phyloP scores from a whole-genome alignment of 2,888 invertebrate species.

The Cartodere bifasciata region DNA sequence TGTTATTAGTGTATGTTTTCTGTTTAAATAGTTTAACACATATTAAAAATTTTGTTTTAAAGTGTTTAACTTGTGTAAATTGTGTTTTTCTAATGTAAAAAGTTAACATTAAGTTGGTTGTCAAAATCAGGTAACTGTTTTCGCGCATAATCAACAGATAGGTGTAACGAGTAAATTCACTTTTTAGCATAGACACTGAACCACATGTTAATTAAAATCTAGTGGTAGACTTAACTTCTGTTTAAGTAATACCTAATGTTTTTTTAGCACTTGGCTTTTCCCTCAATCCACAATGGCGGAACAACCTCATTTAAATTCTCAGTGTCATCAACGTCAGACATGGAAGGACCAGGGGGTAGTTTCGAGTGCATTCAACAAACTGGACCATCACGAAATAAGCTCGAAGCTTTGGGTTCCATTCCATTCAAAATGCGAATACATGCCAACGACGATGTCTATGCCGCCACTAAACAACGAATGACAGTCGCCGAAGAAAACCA shows the following conservation, averaged over 20 bases:
- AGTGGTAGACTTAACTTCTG: too few species aligned
- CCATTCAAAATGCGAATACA: conserved; percentile 82
- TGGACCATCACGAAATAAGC: conserved; percentile 38
- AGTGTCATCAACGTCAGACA: conserved; percentile 66
- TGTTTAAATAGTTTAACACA: too few species aligned
- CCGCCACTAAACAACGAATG: conserved; percentile 84
- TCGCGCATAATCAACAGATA: too few species aligned
- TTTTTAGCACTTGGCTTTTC: conserved; percentile 65
- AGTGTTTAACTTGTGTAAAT: too few species aligned
- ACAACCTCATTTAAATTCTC: conserved; percentile 60
- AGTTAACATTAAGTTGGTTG: too few species aligned
- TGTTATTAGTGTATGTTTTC: too few species aligned
- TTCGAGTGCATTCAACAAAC: conserved; percentile 79
- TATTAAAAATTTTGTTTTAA: too few species aligned
- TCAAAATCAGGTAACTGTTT: too few species aligned
- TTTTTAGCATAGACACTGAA: too few species aligned
- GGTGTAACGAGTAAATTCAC: too few species aligned
- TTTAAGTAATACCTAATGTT: conserved; percentile 13
- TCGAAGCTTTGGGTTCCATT: conserved; percentile 77
- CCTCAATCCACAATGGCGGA: conserved; percentile 42
- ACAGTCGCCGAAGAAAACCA: conserved; percentile 83
- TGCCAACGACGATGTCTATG: conserved; percentile 93
- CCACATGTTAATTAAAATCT: too few species aligned
- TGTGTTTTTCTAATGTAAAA: too few species aligned
- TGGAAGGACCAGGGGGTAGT: conserved; percentile 76